Conservation (phyloP, 2,113 vertebrate genomes). For the Chaetodon trifascialis region DNA sequence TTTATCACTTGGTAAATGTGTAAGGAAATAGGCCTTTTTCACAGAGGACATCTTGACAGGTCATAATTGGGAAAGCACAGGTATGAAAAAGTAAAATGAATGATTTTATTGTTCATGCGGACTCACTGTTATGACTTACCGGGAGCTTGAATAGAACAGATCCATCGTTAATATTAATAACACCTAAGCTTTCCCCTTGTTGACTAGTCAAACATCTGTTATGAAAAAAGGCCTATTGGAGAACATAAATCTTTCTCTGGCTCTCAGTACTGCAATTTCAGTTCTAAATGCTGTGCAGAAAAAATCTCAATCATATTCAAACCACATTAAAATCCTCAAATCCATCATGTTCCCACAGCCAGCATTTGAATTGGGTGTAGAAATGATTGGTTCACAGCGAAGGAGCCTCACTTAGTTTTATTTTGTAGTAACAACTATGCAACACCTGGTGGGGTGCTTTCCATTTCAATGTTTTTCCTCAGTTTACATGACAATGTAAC, state of each 20-base stretch:
- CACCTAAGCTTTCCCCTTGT: too few species aligned
- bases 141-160: too few species aligned
- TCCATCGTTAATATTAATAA: too few species aligned
- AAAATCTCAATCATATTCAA: too few species aligned
- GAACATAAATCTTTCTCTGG: too few species aligned
- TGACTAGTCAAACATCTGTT: too few species aligned
- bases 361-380: background rate
- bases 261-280: too few species aligned
- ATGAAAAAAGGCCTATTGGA: too few species aligned
- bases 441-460: constrained; percentile 66
- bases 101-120: background rate
- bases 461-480: background rate
- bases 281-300: too few species aligned
- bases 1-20: background rate
- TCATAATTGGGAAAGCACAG: background rate
- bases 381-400: background rate
- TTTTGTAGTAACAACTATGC: constrained; percentile 51
- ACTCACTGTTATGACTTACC: too few species aligned
- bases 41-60: background rate
- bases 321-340: background rate
- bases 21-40: too few species aligned
- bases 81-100: too few species aligned
- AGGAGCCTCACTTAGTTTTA: background rate
- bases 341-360: background rate
- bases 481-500: background rate